phyloP scores from a whole-genome alignment of 2,888 invertebrate genomes.

The Salpingus planirostris region DNA sequence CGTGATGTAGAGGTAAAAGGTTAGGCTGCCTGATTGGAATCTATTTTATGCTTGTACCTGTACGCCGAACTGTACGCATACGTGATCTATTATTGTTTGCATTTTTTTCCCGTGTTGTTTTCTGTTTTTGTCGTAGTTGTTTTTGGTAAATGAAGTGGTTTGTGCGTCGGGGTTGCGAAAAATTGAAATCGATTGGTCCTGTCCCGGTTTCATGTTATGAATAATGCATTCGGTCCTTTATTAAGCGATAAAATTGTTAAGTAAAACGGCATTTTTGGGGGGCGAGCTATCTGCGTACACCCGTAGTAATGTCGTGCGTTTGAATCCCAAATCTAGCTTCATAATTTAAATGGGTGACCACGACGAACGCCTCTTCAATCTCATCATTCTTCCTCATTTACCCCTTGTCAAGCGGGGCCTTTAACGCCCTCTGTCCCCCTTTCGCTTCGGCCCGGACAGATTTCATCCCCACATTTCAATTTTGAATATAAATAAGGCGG shows the following conservation, averaged over 20 bases:
- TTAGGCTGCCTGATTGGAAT: no score
- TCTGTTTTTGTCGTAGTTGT: no score
- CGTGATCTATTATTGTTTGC: no score
- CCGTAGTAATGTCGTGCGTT: constrained; percentile 2
- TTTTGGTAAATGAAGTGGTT: no score
- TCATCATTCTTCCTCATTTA: constrained; percentile 13
- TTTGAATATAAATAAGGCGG: constrained; percentile 6
- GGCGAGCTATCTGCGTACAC: not conserved
- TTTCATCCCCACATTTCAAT: constrained; percentile 10
- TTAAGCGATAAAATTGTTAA: constrained; percentile 4
- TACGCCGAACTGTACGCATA: no score
- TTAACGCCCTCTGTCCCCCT: constrained; percentile 10
- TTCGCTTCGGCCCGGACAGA: constrained; percentile 9
- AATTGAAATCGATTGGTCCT: constrained; percentile 3
- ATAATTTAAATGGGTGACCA: constrained; percentile 9
- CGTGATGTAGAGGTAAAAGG: no score
- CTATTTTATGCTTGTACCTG: no score
- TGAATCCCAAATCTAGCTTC: constrained; percentile 8
- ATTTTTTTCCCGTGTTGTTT: no score
- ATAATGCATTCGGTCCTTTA: constrained; percentile 3
- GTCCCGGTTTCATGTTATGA: constrained; percentile 3
- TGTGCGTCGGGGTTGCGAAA: constrained; percentile 1
- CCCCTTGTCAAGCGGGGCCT: constrained; percentile 10
- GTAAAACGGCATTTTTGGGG: not conserved
- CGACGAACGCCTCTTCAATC: constrained; percentile 9